These are phyloP conservation scores for Plestiodon gilberti DNA, from an alignment of 2,113 vertebrate genomes.

Conservation along the genomic window DNA sequence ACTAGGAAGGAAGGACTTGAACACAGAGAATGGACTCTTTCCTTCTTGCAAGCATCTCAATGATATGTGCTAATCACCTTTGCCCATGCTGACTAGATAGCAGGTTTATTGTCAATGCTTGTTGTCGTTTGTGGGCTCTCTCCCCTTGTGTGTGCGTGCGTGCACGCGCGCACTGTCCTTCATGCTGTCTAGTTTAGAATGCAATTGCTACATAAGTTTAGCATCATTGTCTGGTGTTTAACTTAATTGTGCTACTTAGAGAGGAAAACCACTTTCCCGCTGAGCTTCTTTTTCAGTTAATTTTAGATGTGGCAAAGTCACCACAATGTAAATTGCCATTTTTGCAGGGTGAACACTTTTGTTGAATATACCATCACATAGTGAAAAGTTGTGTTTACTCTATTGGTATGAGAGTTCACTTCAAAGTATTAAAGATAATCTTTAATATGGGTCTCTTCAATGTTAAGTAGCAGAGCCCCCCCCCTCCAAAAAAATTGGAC, in stretches of 20 bases:
- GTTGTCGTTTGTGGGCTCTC: conserved; percentile 72
- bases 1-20: conserved; percentile 25
- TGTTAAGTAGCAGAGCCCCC: not conserved
- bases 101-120: not conserved
- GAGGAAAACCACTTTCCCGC: not conserved
- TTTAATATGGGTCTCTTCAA: not conserved
- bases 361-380: not conserved
- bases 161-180: too few species aligned
- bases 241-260: not conserved
- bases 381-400: not conserved
- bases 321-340: too few species aligned
- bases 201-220: not conserved
- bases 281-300: not conserved
- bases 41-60: not conserved
- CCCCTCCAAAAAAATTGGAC: too few species aligned
- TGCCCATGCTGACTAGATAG: not conserved
- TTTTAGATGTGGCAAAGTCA: not conserved
- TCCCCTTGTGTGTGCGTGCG: conserved; percentile 39
- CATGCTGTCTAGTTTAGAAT: conserved; percentile 42
- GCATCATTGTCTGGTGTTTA: conserved; percentile 24
- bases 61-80: not conserved
- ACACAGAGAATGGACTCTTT: not conserved
- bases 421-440: not conserved
- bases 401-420: not conserved
- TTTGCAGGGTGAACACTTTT: not conserved